phyloP scores from a whole-genome alignment of 2,113 vertebrate species.

The Bettongia penicillata region DNA sequence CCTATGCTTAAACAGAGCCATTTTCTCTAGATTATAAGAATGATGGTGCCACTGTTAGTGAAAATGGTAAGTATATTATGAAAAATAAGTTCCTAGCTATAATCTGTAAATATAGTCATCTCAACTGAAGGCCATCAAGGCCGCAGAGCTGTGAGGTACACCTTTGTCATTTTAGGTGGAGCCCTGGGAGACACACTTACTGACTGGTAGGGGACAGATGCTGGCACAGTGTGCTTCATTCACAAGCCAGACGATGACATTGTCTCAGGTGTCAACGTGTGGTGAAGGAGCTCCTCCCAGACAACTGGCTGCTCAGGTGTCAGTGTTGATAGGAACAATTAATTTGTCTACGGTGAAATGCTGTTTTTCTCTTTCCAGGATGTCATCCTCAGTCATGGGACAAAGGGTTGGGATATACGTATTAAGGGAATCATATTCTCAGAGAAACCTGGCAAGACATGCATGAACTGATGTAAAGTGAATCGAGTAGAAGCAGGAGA shows the following conservation, averaged over 20 bases:
- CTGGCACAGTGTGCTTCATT: background rate
- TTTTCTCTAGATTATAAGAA: slow-evolving; percentile 10
- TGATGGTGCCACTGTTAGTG: background rate
- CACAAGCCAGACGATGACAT: background rate
- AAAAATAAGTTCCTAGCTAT: background rate
- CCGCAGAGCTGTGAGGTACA: slow-evolving; percentile 17
- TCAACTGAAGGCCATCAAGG: background rate
- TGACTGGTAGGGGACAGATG: background rate
- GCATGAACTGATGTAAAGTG: too few relatives aligned
- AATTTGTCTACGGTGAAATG: slow-evolving; percentile 1
- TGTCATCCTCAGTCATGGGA: slow-evolving; percentile 9
- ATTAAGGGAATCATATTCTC: slow-evolving; percentile 15
- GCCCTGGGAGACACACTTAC: slow-evolving; percentile 13
- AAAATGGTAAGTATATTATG: slow-evolving; percentile 14
- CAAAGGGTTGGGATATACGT: background rate
- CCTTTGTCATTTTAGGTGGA: slow-evolving; percentile 11
- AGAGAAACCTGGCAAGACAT: background rate
- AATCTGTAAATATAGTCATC: slow-evolving; percentile 1
- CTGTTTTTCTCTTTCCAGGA: background rate
- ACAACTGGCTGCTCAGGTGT: background rate
- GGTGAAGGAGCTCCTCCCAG: background rate
- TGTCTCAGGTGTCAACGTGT: background rate
- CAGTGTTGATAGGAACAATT: slow-evolving; percentile 20
- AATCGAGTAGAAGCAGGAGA: too few relatives aligned
- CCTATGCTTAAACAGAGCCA: background rate